Evolutionary conservation across 2,888 invertebrate genomes (phyloP), one percentile per base, ranked within the genome.

Genomic region (Tupiocoris notatus): DNA sequence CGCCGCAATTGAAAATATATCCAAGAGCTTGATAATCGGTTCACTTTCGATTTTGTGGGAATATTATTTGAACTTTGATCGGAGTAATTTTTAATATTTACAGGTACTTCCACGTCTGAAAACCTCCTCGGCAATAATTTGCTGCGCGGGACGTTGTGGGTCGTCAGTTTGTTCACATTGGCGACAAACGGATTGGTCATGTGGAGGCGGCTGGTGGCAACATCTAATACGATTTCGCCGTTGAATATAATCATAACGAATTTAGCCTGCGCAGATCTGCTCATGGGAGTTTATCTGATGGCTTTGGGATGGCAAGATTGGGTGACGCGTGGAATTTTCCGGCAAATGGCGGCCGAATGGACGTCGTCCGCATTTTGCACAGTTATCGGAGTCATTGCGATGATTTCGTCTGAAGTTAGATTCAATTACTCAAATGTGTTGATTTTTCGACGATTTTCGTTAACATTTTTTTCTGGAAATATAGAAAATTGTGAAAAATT

Each of bases 271-370:
- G 88, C 90, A 12, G 91, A 91, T 81, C 85, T 90, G 80, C 82
- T 91, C 64, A 91, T 91, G 89, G 90, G 90, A 3, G 82, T 90
- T 74, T 91, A 91, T 82, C 83, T 91, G 78, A 81, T 88, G 58
- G 85, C 88, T 57, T 88, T 91, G 80, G 90, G 88, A 0, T 83
- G 86, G 17, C 87, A 88, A 80, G 91, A 91, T 82, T 82, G 85
- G 56, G 85, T 86, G 68, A 89, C 85, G 81, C 84, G 89, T 1
- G 85, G 86, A 78, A 85, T 84, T 68, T 91, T 90, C 82, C 86
- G 88, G 79, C 83, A 83, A 79, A 84, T 87, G 75, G 88, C 90
- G 0, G 85, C 85, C 22, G 83, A 86, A 0, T 91, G 91, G 91
- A 88, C 88, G 82, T 86, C 87, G 7, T 90, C 90, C 0, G 88